Percentiles rank a stretch among this genome's conserved stretches.
These are phyloP conservation scores for Dendronephthya gigantea DNA, from an alignment of 64 coral and sea anemone species.

Conservation along the genomic window DNA sequence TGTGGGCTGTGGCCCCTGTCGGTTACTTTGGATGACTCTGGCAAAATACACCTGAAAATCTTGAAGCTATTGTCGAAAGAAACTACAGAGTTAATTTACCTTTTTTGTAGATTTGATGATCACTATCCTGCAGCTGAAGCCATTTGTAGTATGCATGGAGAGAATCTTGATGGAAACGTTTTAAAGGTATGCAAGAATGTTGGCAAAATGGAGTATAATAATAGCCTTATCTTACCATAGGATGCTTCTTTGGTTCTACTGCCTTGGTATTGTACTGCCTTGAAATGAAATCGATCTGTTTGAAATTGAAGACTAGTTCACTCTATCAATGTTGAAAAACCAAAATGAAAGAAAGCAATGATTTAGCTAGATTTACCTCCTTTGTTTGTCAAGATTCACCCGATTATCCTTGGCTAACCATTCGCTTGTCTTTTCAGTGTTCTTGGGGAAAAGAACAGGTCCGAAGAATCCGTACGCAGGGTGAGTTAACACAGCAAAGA, in stretches of 20 bases:
- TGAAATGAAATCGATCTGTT: too few relatives aligned
- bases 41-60: too few relatives aligned
- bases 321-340: background rate
- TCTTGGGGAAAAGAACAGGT: conserved; percentile 64
- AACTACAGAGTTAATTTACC: too few relatives aligned
- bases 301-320: too few relatives aligned
- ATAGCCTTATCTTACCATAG: background rate
- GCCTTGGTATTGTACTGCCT: too few relatives aligned
- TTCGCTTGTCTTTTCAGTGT: conserved; percentile 25
- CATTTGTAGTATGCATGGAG: background rate
- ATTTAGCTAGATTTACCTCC: too few relatives aligned
- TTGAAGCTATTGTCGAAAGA: too few relatives aligned
- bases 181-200: background rate
- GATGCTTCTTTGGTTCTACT: background rate
- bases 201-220: too few relatives aligned
- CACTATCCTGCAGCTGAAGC: background rate
- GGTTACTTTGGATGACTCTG: too few relatives aligned
- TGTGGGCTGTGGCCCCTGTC: background rate
- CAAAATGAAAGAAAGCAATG: too few relatives aligned
- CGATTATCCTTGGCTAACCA: too few relatives aligned
- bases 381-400: too few relatives aligned
- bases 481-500: background rate
- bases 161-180: background rate
- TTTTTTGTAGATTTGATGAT: background rate
- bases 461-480: background rate